Percentiles rank a stretch among this genome's conserved stretches.
These are phyloP conservation scores for Drosophila bocki DNA, from an alignment of 1,140 invertebrate genomes.

Conservation along the genomic window DNA sequence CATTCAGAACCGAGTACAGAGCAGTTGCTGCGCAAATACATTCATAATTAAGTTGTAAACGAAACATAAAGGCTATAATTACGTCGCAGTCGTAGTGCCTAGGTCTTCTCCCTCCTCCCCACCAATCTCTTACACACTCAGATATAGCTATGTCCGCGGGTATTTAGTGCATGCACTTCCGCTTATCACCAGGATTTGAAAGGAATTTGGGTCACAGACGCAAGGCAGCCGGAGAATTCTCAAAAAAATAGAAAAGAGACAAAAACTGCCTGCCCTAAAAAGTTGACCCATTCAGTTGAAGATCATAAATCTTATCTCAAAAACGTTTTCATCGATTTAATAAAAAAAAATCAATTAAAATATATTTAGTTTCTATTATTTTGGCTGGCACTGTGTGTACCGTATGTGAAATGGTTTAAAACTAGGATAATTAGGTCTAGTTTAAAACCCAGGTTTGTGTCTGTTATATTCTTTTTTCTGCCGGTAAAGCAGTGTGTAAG, in stretches of 20 bases:
- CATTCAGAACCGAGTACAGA: conserved; percentile 45
- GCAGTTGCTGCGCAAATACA: conserved; percentile 70
- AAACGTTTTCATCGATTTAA: background rate
- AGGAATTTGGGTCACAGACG: conserved; percentile 65
- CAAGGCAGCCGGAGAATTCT: background rate
- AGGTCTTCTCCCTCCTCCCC: conserved; percentile 48
- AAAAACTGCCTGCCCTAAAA: background rate
- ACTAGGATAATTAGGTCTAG: no score
- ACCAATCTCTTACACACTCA: conserved; percentile 13
- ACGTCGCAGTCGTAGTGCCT: conserved; percentile 56
- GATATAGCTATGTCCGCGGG: background rate
- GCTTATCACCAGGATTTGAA: conserved; percentile 70
- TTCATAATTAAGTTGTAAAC: conserved; percentile 77
- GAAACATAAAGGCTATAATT: conserved; percentile 73
- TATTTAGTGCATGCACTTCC: conserved; percentile 73
- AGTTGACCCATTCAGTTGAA: background rate
- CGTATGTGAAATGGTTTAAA: no score
- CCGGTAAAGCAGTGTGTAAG: no score
- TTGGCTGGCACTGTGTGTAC: no score
- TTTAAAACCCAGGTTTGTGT: no score
- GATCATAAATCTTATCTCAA: background rate
- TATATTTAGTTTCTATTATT: no score
- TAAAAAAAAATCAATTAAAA: no score
- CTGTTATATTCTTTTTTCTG: no score
- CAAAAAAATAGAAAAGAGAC: conserved; percentile 2